phyloP scores from a whole-genome alignment of 2,888 invertebrate genomes.

The Eupithecia dodoneata region DNA sequence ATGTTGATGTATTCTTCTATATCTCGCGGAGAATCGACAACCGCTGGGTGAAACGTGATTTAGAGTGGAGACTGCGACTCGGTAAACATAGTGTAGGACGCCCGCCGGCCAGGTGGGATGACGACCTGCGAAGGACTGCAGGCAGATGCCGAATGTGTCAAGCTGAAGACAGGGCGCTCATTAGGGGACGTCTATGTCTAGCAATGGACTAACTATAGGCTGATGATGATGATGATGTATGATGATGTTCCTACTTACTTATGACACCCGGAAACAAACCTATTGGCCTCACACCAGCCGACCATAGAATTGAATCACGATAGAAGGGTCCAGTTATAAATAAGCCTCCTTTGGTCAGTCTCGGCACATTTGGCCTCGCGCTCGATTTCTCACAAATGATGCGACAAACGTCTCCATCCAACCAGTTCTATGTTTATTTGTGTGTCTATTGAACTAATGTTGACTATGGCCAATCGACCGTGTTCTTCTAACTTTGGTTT shows the following conservation, averaged over 20 bases:
- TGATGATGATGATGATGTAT: too few species aligned
- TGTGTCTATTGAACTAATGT: constrained; percentile 42
- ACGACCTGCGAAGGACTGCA: too few species aligned
- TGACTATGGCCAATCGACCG: constrained; percentile 4
- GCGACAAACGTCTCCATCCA: constrained; percentile 57
- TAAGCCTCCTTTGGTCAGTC: constrained; percentile 29
- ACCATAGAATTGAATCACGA: constrained; percentile 31
- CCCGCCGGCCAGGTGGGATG: too few species aligned
- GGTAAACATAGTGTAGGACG: too few species aligned
- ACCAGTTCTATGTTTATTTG: constrained; percentile 46
- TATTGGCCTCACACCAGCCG: constrained; percentile 38
- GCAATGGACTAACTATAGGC: too few species aligned
- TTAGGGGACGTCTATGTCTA: too few species aligned
- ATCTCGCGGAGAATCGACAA: too few species aligned
- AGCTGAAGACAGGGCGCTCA: too few species aligned
- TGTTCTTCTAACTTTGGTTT: background rate
- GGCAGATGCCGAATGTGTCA: too few species aligned
- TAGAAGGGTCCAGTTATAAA: constrained; percentile 38
- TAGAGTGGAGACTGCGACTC: too few species aligned
- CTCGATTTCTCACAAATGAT: constrained; percentile 56
- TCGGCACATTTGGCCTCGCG: constrained; percentile 54
- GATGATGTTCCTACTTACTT: background rate
- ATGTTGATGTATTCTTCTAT: background rate
- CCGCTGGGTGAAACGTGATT: too few species aligned
- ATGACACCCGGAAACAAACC: constrained; percentile 16